These are phyloP conservation scores for Monochamus saltuarius DNA, from an alignment of 1,140 invertebrate genomes.

Conservation along the genomic window DNA sequence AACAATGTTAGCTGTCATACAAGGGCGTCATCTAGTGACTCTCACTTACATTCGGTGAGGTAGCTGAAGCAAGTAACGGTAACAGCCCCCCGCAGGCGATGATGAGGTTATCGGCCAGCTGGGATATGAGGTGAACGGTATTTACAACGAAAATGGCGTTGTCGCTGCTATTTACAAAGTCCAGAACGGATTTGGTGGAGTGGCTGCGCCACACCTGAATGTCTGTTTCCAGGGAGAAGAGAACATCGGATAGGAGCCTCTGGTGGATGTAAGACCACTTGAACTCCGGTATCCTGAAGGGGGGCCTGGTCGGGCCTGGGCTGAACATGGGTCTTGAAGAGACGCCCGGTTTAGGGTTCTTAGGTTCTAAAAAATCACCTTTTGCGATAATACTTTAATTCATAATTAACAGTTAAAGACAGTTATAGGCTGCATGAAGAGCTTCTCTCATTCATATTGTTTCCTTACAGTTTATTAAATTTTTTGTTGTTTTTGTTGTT, in stretches of 20 bases:
- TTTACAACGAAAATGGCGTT: constrained; percentile 99
- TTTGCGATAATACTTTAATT: no score
- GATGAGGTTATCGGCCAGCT: constrained; percentile 97
- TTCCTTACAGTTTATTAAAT: no score
- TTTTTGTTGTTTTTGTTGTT: no score
- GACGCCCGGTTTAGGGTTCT: constrained; percentile 23
- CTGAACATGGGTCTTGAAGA: constrained; percentile 82
- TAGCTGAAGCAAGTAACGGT: constrained; percentile 94
- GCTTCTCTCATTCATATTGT: no score
- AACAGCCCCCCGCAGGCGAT: constrained; percentile 97
- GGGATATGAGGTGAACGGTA: constrained; percentile 98
- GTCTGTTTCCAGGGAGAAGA: constrained; percentile 96
- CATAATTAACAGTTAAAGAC: no score
- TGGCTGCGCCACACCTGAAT: constrained; percentile 89
- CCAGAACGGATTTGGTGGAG: constrained; percentile 93
- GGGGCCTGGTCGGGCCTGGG: constrained; percentile 90
- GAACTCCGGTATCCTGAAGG: constrained; percentile 99
- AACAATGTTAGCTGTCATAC: no score
- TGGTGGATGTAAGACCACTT: constrained; percentile 99
- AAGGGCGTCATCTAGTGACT: no score
- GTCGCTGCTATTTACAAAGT: constrained; percentile 97
- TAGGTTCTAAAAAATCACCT: constrained; percentile 25
- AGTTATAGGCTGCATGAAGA: no score
- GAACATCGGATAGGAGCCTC: constrained; percentile 90
- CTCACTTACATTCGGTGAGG: constrained; percentile 96